These are phyloP conservation scores for Stenolophus ochropezus DNA, from an alignment of 2,888 invertebrate genomes.

Conservation along the genomic window DNA sequence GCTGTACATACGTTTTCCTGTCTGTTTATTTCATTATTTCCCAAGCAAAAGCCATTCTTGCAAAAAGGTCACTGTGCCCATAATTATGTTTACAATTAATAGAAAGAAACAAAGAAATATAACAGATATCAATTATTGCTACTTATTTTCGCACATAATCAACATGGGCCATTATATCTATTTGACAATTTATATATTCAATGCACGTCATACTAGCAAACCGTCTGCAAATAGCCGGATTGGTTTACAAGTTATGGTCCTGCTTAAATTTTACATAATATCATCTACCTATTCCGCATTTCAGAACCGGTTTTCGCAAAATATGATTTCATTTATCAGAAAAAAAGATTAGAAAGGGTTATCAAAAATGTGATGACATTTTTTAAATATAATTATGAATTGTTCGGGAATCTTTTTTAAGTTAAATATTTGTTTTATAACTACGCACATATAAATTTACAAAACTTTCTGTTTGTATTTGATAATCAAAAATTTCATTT, in stretches of 20 bases:
- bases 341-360: constrained; percentile 13
- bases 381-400: constrained; percentile 25
- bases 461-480: constrained; percentile 8
- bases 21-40: constrained; percentile 13
- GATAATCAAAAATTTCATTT: neutral
- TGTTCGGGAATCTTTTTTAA: neutral
- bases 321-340: neutral
- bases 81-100: neutral
- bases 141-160: neutral
- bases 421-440: neutral
- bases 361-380: constrained; percentile 11
- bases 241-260: neutral
- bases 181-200: neutral
- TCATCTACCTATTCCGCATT: constrained; percentile 3
- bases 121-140: neutral
- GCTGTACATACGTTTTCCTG: constrained; percentile 19
- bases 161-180: neutral
- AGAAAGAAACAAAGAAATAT: neutral
- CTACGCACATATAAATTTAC: neutral
- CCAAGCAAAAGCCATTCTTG: neutral
- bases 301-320: constrained; percentile 9
- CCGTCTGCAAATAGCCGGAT: neutral
- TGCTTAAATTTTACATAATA: neutral
- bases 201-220: neutral
- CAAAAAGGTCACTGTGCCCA: constrained; percentile 17